Percentiles rank a stretch among this genome's conserved stretches.
Evolutionary conservation across 1,140 invertebrate genomes (phyloP).

Genomic region (Octopus bimaculoides): DNA sequence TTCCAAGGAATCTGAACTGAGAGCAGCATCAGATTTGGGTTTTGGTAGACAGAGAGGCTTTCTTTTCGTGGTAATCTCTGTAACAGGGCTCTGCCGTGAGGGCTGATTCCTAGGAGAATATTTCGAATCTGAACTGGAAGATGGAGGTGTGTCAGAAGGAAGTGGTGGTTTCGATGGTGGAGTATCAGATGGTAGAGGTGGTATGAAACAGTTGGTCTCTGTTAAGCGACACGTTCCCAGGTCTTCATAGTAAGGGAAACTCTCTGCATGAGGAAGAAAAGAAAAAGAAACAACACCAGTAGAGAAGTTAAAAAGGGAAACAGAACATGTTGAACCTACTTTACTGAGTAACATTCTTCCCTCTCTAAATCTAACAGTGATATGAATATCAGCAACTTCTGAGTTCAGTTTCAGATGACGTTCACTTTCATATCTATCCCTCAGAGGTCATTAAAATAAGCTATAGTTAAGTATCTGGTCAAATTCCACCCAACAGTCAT

Average conservation of each 20-base stretch:
- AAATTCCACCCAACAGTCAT: too few relatives aligned
- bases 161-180: conserved; percentile 22
- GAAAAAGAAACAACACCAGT: conserved; percentile 19
- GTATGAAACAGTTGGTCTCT: conserved; percentile 16
- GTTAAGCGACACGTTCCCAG: background rate
- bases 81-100: conserved; percentile 18
- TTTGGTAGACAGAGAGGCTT: background rate
- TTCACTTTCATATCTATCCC: too few relatives aligned
- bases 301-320: too few relatives aligned
- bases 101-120: background rate
- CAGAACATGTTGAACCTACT: too few relatives aligned
- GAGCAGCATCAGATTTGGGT: background rate
- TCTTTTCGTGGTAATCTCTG: background rate
- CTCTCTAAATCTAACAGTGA: background rate
- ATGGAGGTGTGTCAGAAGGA: conserved; percentile 29
- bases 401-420: too few relatives aligned
- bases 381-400: too few relatives aligned
- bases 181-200: conserved; percentile 23
- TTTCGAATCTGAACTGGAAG: conserved; percentile 17
- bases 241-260: conserved; percentile 12
- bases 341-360: background rate
- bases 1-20: conserved; percentile 29
- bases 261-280: background rate
- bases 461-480: too few relatives aligned
- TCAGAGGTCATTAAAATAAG: too few relatives aligned